Conservation (phyloP, 2,888 invertebrate species). For the Rhamphomyia laevipes region DNA sequence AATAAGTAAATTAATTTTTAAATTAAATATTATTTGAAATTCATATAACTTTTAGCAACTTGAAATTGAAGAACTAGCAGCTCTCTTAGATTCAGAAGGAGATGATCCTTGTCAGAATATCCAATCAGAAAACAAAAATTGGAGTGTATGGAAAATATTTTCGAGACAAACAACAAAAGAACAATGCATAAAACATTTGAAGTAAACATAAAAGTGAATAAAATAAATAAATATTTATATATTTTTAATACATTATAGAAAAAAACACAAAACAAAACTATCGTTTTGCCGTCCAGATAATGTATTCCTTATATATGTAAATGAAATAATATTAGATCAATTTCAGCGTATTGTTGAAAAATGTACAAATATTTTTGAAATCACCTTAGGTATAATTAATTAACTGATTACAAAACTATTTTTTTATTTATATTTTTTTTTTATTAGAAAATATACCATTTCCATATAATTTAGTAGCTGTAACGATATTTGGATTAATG, state of each 20-base stretch:
- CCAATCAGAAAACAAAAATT: conserved; percentile 1
- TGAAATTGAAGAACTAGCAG: background rate
- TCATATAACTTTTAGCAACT: conserved; percentile 1
- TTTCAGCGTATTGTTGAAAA: conserved; percentile 24
- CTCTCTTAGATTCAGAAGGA: background rate
- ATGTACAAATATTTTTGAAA: conserved; percentile 15
- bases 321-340: conserved; percentile 28
- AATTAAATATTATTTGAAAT: background rate
- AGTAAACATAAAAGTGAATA: conserved; percentile 10
- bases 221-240: no score
- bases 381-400: conserved; percentile 17
- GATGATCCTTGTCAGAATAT: conserved; percentile 2
- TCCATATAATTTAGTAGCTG: conserved; percentile 23
- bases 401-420: background rate
- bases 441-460: conserved; percentile 22
- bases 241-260: conserved; percentile 15
- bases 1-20: conserved; percentile 3
- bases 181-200: conserved; percentile 14
- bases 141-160: conserved; percentile 8
- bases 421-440: conserved; percentile 2
- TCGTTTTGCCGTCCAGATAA: conserved; percentile 30
- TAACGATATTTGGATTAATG: conserved; percentile 19
- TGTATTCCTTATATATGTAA: conserved; percentile 27
- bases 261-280: conserved; percentile 21
- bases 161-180: conserved; percentile 11